phyloP scores from a whole-genome alignment of 2,888 invertebrate genomes.

The Macropis europaea region DNA sequence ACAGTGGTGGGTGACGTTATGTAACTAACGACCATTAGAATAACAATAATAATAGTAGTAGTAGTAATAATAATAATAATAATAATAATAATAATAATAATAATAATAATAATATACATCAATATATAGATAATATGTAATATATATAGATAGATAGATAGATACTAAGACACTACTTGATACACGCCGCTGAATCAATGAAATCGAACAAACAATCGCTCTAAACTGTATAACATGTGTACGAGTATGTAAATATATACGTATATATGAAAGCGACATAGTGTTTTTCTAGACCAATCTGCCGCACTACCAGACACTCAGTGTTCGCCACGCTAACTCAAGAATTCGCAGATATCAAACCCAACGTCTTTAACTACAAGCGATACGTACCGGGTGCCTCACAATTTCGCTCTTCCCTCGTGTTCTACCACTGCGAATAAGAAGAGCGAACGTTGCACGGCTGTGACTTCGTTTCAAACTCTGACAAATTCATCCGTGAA shows the following conservation, averaged over 20 bases:
- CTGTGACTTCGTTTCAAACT: no score
- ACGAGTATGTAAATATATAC: not conserved
- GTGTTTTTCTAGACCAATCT: conserved; percentile 42
- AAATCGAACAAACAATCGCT: conserved; percentile 40
- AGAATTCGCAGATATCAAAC: conserved; percentile 47
- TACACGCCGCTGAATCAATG: conserved; percentile 35
- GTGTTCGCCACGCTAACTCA: conserved; percentile 46
- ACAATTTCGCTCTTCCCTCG: no score
- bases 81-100: conserved; percentile 4
- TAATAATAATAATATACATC: conserved; percentile 20
- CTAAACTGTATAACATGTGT: conserved; percentile 21
- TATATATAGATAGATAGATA: conserved; percentile 22
- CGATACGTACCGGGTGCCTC: no score
- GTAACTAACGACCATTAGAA: conserved; percentile 37
- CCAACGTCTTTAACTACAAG: conserved; percentile 54
- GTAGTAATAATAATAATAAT: not conserved
- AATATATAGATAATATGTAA: conserved; percentile 13
- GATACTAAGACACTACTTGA: conserved; percentile 30
- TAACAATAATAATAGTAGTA: conserved; percentile 4
- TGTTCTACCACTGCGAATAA: no score
- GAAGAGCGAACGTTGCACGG: no score
- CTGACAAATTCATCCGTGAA: no score
- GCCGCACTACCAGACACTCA: conserved; percentile 54
- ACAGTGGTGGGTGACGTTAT: conserved; percentile 20
- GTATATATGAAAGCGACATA: conserved; percentile 44